Evolutionary conservation across 2,888 invertebrate genomes (phyloP), one percentile per base, ranked within the genome.

Genomic region (Mactromeris polynyma): DNA sequence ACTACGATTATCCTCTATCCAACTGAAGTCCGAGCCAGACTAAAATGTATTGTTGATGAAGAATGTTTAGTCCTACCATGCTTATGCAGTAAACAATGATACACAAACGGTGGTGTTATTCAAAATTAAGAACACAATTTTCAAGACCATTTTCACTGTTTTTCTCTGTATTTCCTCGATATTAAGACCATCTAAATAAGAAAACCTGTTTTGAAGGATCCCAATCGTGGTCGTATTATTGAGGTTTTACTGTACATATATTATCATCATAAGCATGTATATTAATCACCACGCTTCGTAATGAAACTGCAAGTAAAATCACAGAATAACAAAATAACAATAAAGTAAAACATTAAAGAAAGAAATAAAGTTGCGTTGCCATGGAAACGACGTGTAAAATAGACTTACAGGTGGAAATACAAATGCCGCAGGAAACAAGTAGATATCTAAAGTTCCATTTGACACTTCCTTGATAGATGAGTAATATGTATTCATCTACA

Each of bases 401-500:
- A 73, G 33, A 36, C 82, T 64, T 64, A 82, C 82, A 26, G 36
- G 7, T 38, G 82, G 82, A 64, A 40, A 26, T 6, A 82, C 26
- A 1, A 82, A 14, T 26, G 36, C 82, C 11, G 82, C n/a, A 21
- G 82, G 82, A 64, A 38, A 82, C 2, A 64, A 36, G 36, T 82
- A 82, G 7, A 82, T 64, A 40, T 82, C 82, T 64, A 54, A 36
- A n/a, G 38, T 11, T 38, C 82, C 82, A 17, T n/a, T 38, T 7
- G 82, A 82, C 14, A 64, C 82, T 4, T 64, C 82, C 0, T 54
- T 26, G 54, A 82, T 82, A 38, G 82, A 38, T 0, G 64, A 17
- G 14, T 40, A 54, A 82, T 64, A 82, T 2, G 40, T 64, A 26
- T 82, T 82, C 64, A 82, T 82, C 82, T 82, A 21, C 21, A 64